Base-by-base conservation (phyloP, 1,140 invertebrate genomes). In the Pantala flavescens region DNA sequence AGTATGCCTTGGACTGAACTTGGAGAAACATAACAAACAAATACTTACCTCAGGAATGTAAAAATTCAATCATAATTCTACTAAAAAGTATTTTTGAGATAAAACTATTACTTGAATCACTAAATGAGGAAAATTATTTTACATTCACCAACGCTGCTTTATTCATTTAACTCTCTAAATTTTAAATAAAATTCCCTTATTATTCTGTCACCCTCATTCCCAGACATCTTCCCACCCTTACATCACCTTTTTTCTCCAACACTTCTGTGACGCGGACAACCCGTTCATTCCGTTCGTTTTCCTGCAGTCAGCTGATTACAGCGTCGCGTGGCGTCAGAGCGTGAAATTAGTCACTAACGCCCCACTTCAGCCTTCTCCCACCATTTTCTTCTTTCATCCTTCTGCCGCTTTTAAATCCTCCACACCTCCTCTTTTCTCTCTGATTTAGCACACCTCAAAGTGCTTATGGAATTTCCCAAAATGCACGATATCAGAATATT, bases 291-390 rank as follows among this genome's bases (percentile, higher is more conserved):
- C 49, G 12, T 63, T 63, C 49, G 49, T 63, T 63, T 63, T 21
- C 49, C 49, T 63, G 49, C 49, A 63, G 49, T 63, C 49, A 63
- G 49, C 49, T 63, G 49, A 63, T 63, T 63, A 63, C 49, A 63
- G 49, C 49, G 49, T 63, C 49, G 49, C 49, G 49, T 63, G 49
- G 49, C 49, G 49, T 63, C 49, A 63, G 49, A 63, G 49, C 49
- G 49, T 63, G 49, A 63, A 63, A 63, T 63, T 63, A 63, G 49
- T 63, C 49, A 63, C 49, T 63, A 63, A 3, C 49, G 14, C 49
- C 49, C n/a, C 12, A 63, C 49, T 63, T 36, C 49, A 19, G 16
- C 49, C 49, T 63, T 63, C 49, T 63, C 49, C 28, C 3, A 36
- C 28, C 28, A 5, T 12, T 63, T 21, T 63, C 49, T 63, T 21